Evolutionary conservation across 2,888 invertebrate genomes (phyloP), one percentile per base, ranked within the genome.

Genomic region (Petrolisthes cinctipes): DNA sequence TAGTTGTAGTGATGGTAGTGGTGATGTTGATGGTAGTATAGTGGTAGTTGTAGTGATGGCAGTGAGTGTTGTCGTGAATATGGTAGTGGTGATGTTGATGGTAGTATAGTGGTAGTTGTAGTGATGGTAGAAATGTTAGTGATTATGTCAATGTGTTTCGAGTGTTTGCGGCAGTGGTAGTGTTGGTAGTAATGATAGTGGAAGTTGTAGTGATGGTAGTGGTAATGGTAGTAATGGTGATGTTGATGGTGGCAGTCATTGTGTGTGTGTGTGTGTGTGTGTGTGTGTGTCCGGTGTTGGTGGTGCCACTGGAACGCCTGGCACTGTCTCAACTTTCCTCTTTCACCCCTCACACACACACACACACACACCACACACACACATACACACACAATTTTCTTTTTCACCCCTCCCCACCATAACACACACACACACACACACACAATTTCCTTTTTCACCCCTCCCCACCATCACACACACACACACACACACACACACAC

Each of bases 351-450:
- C 23, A 7, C 73, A 7, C 20, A 7, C 23, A 11, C 80, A 17
- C 61, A 20, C 57, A 9, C 37, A 37, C 14, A 1, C 61, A 56
- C 14, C 17, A 14, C 51, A n/a, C 17, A 7, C 14, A 5, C 37
- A 37, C 14, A 1, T 23, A 56, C 17, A 14, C 51, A n/a, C 17
- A 7, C 14, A 5, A 4, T 14, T 73, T 6, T 37, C 23, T 7
- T 14, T 5, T 9, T n/a, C 73, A 7, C 73, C 4, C 23, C 73
- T 73, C 17, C 61, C 9, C 61, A 17, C 61, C 9, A 73, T 1
- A n/a, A 20, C 73, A 73, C 73, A 73, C 73, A 73, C 73, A 73
- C 73, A 11, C 73, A n/a, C 17, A 73, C 73, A 73, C 14, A 73
- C 73, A 73, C 20, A 73, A 14, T 14, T 61, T 14, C 9, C 9